phyloP scores from a whole-genome alignment of 1,140 invertebrate genomes.

The Stegodyphus mimosarum region DNA sequence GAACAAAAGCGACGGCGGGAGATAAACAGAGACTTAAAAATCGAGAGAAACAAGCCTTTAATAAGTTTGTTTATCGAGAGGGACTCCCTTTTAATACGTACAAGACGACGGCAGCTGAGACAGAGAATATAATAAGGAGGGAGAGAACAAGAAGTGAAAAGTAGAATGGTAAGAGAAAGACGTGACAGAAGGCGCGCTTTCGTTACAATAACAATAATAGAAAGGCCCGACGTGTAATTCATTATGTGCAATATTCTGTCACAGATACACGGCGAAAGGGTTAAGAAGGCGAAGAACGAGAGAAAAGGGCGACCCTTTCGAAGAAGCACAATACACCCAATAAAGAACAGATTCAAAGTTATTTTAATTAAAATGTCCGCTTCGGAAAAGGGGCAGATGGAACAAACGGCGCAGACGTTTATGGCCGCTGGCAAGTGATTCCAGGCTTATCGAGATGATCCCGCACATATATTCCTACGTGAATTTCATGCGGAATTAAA shows the following conservation, averaged over 20 bases:
- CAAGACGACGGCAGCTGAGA: slow-evolving; percentile 27
- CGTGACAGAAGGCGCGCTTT: slow-evolving; percentile 9
- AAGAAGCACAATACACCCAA: slow-evolving; percentile 35
- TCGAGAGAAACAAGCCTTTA: slow-evolving; percentile 47
- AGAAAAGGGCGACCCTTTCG: neutral
- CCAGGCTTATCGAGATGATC: too few relatives aligned
- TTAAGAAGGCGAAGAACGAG: slow-evolving; percentile 22
- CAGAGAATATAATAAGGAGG: slow-evolving; percentile 36
- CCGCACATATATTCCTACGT: too few relatives aligned
- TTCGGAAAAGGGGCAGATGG: neutral
- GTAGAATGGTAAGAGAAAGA: neutral
- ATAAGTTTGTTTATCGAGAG: slow-evolving; percentile 52
- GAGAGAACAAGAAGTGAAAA: slow-evolving; percentile 30
- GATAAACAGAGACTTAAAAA: slow-evolving; percentile 32
- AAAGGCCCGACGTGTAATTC: slow-evolving; percentile 48
- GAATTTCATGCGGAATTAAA: too few relatives aligned
- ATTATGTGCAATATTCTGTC: slow-evolving; percentile 55
- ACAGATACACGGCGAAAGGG: slow-evolving; percentile 34
- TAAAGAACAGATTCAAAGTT: slow-evolving; percentile 52
- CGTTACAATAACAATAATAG: slow-evolving; percentile 45
- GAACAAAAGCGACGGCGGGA: slow-evolving; percentile 27
- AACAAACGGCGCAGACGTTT: neutral
- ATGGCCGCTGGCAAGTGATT: too few relatives aligned
- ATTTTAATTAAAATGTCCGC: slow-evolving; percentile 56
- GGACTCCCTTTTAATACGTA: slow-evolving; percentile 40